Percentiles rank a stretch among this genome's conserved stretches.
phyloP scores from a whole-genome alignment of 2,113 vertebrate genomes.

The Collichthys lucidus region DNA sequence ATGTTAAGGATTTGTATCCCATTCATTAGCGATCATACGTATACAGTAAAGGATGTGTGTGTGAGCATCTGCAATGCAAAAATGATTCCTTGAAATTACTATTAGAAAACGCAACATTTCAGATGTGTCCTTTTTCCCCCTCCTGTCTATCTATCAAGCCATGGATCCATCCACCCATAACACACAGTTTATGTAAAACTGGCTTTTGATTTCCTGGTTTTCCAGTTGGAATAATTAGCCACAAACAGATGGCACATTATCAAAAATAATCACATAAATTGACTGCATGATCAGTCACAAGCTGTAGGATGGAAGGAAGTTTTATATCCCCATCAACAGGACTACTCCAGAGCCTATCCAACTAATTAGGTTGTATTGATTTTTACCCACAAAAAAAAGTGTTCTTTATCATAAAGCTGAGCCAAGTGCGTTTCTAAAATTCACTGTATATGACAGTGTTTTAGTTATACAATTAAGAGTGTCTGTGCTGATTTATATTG shows the following conservation, averaged over 20 bases:
- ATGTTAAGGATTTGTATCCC: slow-evolving; percentile 42
- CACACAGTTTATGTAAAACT: slow-evolving; percentile 10
- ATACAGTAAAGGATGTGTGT: slow-evolving; percentile 10
- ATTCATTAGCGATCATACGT: slow-evolving; percentile 38
- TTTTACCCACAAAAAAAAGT: slow-evolving; percentile 2
- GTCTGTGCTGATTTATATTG: neutral
- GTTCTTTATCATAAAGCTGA: neutral
- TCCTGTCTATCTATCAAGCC: neutral
- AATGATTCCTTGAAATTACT: slow-evolving; percentile 41
- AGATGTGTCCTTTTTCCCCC: neutral
- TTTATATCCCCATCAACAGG: slow-evolving; percentile 28
- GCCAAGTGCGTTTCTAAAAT: neutral
- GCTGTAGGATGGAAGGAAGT: slow-evolving; percentile 20
- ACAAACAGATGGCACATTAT: slow-evolving; percentile 62
- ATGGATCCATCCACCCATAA: neutral
- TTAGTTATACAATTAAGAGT: slow-evolving; percentile 1
- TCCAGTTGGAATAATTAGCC: slow-evolving; percentile 59
- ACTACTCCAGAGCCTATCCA: slow-evolving; percentile 21
- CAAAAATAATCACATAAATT: slow-evolving; percentile 50
- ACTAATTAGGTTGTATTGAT: slow-evolving; percentile 35
- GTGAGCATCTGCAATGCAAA: slow-evolving; percentile 39
- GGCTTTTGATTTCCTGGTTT: slow-evolving; percentile 28
- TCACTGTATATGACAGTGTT: neutral
- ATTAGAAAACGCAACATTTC: slow-evolving; percentile 21
- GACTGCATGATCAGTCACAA: slow-evolving; percentile 46